phyloP scores from a whole-genome alignment of 2,113 vertebrate genomes.

The Antechinus flavipes region DNA sequence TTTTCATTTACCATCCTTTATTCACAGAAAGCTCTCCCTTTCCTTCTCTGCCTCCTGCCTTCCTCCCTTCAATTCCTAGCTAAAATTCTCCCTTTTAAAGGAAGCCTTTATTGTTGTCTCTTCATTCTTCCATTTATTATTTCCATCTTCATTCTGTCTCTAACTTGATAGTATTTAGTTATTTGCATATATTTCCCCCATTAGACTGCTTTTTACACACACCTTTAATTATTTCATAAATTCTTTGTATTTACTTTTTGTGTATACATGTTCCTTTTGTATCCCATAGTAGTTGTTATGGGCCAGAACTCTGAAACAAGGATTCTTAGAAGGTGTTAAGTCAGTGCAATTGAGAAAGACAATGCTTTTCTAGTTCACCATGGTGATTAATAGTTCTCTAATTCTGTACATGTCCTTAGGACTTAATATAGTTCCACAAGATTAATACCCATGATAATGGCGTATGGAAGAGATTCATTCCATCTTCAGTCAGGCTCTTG shows the following conservation, averaged over 20 bases:
- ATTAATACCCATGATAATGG: too few relatives aligned
- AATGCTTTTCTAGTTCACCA: too few relatives aligned
- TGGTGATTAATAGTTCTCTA: too few relatives aligned
- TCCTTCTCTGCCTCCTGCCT: neutral
- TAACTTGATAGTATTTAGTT: neutral
- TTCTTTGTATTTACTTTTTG: neutral
- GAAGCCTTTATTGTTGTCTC: neutral
- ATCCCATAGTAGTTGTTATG: neutral
- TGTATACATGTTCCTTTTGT: neutral
- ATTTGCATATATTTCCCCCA: neutral
- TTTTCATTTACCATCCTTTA: neutral
- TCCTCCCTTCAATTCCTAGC: neutral
- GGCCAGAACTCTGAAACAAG: too few relatives aligned
- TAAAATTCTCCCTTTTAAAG: neutral
- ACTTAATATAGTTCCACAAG: too few relatives aligned
- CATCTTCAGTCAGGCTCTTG: too few relatives aligned
- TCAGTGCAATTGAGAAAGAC: too few relatives aligned
- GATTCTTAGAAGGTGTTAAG: too few relatives aligned
- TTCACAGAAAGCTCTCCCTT: neutral
- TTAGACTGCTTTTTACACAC: neutral
- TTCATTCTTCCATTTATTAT: neutral
- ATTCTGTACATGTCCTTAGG: too few relatives aligned
- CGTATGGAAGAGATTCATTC: too few relatives aligned
- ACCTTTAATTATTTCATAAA: neutral
- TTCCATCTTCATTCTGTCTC: neutral